A percentile compares a stretch with the other conserved stretches of the same genome.
phyloP scores from a whole-genome alignment of 2,113 vertebrate species.

The Chrysemys picta region DNA sequence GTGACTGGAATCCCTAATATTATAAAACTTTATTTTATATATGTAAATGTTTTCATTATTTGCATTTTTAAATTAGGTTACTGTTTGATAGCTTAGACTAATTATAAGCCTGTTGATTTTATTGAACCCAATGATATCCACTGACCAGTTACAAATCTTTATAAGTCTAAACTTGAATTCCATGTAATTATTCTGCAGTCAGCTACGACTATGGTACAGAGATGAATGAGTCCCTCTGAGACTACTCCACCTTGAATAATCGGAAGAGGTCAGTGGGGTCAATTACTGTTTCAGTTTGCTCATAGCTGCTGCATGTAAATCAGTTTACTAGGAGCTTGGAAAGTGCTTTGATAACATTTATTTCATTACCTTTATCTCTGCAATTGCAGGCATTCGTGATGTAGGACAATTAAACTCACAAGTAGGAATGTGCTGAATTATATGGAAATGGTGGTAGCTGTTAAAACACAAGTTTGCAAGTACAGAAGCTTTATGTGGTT shows the following conservation, averaged over 20 bases:
- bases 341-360: conserved; percentile 47
- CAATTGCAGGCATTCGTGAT: conserved; percentile 48
- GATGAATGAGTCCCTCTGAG: conserved; percentile 71
- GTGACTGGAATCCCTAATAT: conserved; percentile 75
- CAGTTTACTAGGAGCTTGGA: conserved; percentile 62
- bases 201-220: conserved; percentile 53
- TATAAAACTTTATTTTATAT: conserved; percentile 54
- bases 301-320: conserved; percentile 75
- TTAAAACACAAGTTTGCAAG: neutral
- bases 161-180: conserved; percentile 70
- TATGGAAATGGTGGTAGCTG: neutral
- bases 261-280: conserved; percentile 71
- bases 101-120: conserved; percentile 80
- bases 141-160: conserved; percentile 75
- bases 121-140: conserved; percentile 68
- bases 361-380: conserved; percentile 65
- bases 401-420: conserved; percentile 30
- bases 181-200: conserved; percentile 75
- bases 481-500: conserved; percentile 2
- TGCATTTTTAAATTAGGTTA: conserved; percentile 80
- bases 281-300: conserved; percentile 76
- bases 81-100: conserved; percentile 72
- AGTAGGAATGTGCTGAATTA: conserved; percentile 14
- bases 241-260: conserved; percentile 76
- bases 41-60: conserved; percentile 76